phyloP scores from a whole-genome alignment of 1,140 invertebrate genomes.

The Fopius arisanus region DNA sequence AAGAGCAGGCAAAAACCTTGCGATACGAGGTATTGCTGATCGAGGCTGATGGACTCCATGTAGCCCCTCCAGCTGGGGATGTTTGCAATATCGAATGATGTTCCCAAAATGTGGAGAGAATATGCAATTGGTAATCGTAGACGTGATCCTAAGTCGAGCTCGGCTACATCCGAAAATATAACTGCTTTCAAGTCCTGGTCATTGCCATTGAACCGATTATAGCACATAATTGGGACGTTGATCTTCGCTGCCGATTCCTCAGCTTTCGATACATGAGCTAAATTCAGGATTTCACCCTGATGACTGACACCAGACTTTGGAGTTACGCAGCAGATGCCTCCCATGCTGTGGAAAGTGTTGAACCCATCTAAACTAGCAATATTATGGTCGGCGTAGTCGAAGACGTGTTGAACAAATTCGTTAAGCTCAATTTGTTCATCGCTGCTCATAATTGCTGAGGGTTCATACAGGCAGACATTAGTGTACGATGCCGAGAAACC shows the following conservation, averaged over 20 bases:
- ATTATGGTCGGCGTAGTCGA: too few species aligned
- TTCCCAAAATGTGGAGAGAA: constrained; percentile 29
- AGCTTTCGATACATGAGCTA: too few species aligned
- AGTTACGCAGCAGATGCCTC: too few species aligned
- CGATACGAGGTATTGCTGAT: constrained; percentile 14
- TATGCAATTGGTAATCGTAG: neutral
- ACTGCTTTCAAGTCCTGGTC: neutral
- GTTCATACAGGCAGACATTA: too few species aligned
- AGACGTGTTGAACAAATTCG: too few species aligned
- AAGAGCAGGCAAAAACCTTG: neutral
- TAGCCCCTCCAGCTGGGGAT: constrained; percentile 42
- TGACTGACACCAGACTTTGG: too few species aligned
- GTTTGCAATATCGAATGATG: constrained; percentile 24
- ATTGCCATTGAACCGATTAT: neutral
- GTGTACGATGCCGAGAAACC: too few species aligned
- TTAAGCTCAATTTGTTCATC: too few species aligned
- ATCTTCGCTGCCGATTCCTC: neutral
- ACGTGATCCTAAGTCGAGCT: neutral
- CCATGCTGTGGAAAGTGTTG: too few species aligned
- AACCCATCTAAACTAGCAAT: too few species aligned
- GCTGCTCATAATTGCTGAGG: too few species aligned
- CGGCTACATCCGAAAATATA: neutral
- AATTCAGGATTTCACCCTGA: too few species aligned
- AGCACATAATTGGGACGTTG: neutral
- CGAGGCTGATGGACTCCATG: constrained; percentile 34